Evolutionary conservation across 2,113 vertebrate genomes (phyloP).

Genomic region (Conger conger): DNA sequence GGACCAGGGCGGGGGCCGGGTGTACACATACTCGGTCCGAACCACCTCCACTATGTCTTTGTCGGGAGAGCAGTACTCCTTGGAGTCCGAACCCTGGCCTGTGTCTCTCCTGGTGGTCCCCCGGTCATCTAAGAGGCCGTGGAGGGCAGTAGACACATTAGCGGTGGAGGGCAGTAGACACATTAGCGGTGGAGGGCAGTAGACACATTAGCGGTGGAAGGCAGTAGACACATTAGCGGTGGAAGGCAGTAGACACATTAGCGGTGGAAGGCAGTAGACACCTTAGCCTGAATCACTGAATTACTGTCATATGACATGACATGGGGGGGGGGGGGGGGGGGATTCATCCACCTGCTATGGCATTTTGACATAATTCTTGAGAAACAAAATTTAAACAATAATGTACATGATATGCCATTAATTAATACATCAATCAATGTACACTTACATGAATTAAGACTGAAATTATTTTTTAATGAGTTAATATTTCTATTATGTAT

Average conservation of each 20-base stretch:
- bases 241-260: slow-evolving; percentile 33
- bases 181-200: slow-evolving; percentile 39
- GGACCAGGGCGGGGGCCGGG: slow-evolving; percentile 76
- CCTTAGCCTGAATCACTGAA: neutral
- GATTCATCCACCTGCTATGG: neutral
- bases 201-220: neutral
- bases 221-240: too few species aligned
- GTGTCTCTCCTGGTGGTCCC: slow-evolving; percentile 66
- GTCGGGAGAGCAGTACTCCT: slow-evolving; percentile 78
- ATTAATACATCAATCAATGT: too few species aligned
- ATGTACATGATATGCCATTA: too few species aligned
- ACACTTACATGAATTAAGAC: too few species aligned
- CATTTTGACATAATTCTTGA: neutral
- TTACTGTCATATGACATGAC: neutral
- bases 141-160: slow-evolving; percentile 33
- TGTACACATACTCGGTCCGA: slow-evolving; percentile 73
- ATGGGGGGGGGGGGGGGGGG: neutral
- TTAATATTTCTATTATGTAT: too few species aligned
- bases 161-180: slow-evolving; percentile 27
- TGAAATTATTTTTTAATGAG: too few species aligned
- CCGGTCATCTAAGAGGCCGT: slow-evolving; percentile 73
- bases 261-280: too few species aligned
- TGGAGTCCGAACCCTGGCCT: slow-evolving; percentile 69
- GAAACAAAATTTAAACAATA: neutral
- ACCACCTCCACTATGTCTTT: slow-evolving; percentile 83